A percentile compares a stretch with the other conserved stretches of the same genome.
Evolutionary conservation across 2,888 invertebrate genomes (phyloP).

Genomic region (Oxytorus armatus): DNA sequence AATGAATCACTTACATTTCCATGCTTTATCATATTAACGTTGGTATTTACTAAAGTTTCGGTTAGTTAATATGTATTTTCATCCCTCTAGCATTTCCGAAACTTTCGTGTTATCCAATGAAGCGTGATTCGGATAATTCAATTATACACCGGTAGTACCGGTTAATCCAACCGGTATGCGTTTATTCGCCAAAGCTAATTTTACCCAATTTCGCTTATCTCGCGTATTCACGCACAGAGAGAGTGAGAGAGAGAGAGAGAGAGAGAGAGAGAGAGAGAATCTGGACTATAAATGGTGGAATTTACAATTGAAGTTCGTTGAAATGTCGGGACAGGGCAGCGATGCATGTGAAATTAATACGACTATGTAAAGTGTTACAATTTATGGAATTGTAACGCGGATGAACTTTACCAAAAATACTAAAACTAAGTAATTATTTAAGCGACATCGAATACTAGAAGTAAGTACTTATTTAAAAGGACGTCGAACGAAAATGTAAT

Average conservation of each 20-base stretch:
- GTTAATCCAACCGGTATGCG: conserved; percentile 48
- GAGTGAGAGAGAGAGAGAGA: conserved; percentile 27
- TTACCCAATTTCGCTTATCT: conserved; percentile 40
- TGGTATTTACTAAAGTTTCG: background rate
- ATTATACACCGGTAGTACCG: conserved; percentile 49
- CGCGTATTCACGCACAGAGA: conserved; percentile 16
- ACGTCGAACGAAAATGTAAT: no score
- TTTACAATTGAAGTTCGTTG: conserved; percentile 16
- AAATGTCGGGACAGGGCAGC: conserved; percentile 12
- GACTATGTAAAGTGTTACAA: conserved; percentile 25
- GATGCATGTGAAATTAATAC: conserved; percentile 49
- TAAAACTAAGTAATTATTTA: background rate
- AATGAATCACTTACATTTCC: background rate
- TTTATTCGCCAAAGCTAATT: conserved; percentile 41
- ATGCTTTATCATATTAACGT: background rate
- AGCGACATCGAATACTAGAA: no score
- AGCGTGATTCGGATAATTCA: conserved; percentile 57
- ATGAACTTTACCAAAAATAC: background rate
- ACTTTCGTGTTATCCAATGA: conserved; percentile 50
- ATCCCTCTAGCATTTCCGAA: conserved; percentile 31
- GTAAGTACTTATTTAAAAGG: no score
- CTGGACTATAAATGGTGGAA: conserved; percentile 6
- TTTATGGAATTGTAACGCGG: conserved; percentile 9
- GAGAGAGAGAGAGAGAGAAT: conserved; percentile 24
- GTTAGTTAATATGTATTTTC: background rate